Conservation (phyloP, 2,113 vertebrate genomes). For the Bubo scandiacus region DNA sequence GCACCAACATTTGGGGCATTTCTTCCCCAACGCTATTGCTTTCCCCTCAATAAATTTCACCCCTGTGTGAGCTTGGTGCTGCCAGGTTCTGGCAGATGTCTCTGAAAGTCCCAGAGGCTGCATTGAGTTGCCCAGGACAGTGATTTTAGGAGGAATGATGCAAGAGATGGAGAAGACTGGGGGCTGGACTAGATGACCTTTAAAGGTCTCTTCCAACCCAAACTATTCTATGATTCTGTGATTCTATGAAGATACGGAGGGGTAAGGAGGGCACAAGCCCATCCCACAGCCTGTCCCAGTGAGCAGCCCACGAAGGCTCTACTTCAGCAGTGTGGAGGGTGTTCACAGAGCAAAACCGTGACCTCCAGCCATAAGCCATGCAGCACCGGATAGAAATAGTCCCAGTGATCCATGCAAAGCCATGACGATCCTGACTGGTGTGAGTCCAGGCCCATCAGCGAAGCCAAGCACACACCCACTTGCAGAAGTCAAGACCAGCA, state of each 20-base stretch:
- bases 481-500: not conserved
- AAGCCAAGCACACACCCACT: fast-evolving
- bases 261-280: not conserved
- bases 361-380: not conserved
- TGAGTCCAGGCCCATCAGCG: not conserved
- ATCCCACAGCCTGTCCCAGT: not conserved
- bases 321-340: not conserved
- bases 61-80: not conserved
- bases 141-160: not conserved
- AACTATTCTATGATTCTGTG: not conserved
- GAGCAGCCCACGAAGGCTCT: not conserved
- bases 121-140: not conserved
- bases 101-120: not conserved
- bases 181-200: not conserved
- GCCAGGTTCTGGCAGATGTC: not conserved
- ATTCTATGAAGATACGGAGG: not conserved
- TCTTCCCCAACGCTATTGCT: not conserved
- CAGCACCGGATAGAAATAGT: fast-evolving
- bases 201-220: not conserved
- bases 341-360: not conserved
- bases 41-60: not conserved
- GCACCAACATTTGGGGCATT: not conserved
- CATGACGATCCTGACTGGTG: not conserved
- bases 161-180: not conserved
- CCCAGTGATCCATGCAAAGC: fast-evolving